phyloP scores from a whole-genome alignment of 2,113 vertebrate species.

The Bos indicus region DNA sequence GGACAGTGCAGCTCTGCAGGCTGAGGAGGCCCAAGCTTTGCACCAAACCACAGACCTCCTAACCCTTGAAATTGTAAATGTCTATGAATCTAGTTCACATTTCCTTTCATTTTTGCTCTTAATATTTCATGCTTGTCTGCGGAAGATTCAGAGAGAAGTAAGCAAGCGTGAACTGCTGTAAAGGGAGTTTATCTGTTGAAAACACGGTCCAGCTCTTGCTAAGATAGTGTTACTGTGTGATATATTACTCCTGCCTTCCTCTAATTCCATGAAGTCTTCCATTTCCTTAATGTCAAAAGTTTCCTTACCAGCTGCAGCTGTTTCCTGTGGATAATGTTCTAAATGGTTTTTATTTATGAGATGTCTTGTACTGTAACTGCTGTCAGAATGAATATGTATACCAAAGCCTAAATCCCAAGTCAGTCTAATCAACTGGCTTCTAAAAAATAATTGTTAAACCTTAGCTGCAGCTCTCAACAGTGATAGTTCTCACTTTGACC shows the following conservation, averaged over 20 bases:
- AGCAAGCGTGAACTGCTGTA: not conserved
- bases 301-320: slow-evolving; percentile 52
- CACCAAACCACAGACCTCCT: not conserved
- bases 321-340: slow-evolving; percentile 66
- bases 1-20: not conserved
- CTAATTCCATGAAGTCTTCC: not conserved
- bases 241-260: slow-evolving; percentile 28
- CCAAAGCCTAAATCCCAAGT: not conserved
- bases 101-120: slow-evolving; percentile 12
- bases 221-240: not conserved
- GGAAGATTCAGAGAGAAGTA: not conserved
- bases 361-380: not conserved
- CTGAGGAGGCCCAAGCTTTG: not conserved
- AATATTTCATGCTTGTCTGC: not conserved
- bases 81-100: not conserved
- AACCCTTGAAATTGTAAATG: not conserved
- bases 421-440: slow-evolving; percentile 48
- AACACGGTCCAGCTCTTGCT: not conserved
- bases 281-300: slow-evolving; percentile 60
- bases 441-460: slow-evolving; percentile 41
- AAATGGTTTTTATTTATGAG: slow-evolving; percentile 50
- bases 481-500: slow-evolving; percentile 45
- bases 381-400: slow-evolving; percentile 22
- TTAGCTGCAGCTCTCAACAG: not conserved
- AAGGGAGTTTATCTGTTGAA: not conserved